Conservation (phyloP, 2,888 invertebrate genomes). For the Caradrina kadenii region DNA sequence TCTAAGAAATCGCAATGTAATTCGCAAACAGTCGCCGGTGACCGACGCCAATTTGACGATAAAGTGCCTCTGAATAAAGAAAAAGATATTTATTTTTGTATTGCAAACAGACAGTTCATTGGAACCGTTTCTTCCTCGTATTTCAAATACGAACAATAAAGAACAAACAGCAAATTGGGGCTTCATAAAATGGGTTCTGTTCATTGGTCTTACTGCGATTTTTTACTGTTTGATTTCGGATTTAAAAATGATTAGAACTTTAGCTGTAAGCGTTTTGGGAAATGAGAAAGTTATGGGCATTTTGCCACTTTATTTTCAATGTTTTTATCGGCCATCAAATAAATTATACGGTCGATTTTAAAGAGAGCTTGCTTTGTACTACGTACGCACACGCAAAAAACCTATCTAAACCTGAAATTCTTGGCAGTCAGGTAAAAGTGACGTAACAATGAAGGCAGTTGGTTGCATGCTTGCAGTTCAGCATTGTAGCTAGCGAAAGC, state of each 20-base stretch:
- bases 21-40: conserved; percentile 22
- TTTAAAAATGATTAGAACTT: background rate
- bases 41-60: conserved; percentile 17
- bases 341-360: background rate
- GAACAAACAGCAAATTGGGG: conserved; percentile 21
- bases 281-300: background rate
- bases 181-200: conserved; percentile 22
- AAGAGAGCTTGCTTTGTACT: background rate
- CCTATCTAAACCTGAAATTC: background rate
- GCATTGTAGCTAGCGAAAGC: conserved; percentile 30
- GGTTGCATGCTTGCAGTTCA: conserved; percentile 50
- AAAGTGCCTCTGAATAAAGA: conserved; percentile 29
- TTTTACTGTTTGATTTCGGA: background rate
- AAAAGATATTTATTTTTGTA: conserved; percentile 44
- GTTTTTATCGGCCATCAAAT: background rate
- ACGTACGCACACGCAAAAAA: background rate
- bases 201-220: conserved; percentile 11
- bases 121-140: conserved; percentile 21
- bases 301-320: background rate
- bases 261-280: background rate
- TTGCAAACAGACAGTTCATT: conserved; percentile 35
- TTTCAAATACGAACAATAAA: conserved; percentile 41
- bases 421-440: conserved; percentile 26
- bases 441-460: conserved; percentile 38
- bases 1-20: conserved; percentile 38